Evolutionary conservation across 2,797 vertebrate genomes (phyloP), one percentile per base, ranked within the genome.

Genomic region (Amniataba percoides): DNA sequence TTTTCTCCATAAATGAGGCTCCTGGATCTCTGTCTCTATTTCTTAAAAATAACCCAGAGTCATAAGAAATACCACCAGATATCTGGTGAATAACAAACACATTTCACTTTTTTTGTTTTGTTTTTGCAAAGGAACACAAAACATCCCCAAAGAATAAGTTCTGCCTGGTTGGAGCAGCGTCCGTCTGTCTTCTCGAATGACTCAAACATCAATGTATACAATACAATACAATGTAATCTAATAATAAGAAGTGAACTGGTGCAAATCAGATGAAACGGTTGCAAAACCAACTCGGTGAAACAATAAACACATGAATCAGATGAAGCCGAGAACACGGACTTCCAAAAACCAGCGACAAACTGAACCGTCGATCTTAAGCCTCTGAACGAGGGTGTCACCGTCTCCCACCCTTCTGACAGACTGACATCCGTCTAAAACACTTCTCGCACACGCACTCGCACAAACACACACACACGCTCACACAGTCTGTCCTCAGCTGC

Each of bases 401-500:
- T 19, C 56, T 70, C 63, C 66, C 55, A 43, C 59, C 62, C 19
- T 12, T 56, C 51, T 45, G 71, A 89, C 88, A 82, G 88, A 87
- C 87, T 72, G 74, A 34, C 82, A 67, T 79, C 74, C 51, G 36
- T 66, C 58, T 43, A 21, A 84, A 82, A 10, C 78, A n/a, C 60
- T 9, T 55, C 56, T 76, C 78, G 42, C 16, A 42, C 78, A 77
- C 55, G n/a, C 73, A 55, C 49, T 55, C 34, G 4, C 79, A 77
- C 71, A 62, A 36, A 73, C 72, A 60, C 68, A 60, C 68, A 49
- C 49, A 52, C 63, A 63, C 72, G 42, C 67, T 78, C 52, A 70
- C 46, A 70, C 74, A 82, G 78, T 81, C 82, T 69, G 77, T 87
- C 81, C 63, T 77, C 68, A 67, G 87, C 83, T 88, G 84, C 82